Evolutionary conservation across 2,113 vertebrate genomes (phyloP).

Genomic region (Oreochromis niloticus): DNA sequence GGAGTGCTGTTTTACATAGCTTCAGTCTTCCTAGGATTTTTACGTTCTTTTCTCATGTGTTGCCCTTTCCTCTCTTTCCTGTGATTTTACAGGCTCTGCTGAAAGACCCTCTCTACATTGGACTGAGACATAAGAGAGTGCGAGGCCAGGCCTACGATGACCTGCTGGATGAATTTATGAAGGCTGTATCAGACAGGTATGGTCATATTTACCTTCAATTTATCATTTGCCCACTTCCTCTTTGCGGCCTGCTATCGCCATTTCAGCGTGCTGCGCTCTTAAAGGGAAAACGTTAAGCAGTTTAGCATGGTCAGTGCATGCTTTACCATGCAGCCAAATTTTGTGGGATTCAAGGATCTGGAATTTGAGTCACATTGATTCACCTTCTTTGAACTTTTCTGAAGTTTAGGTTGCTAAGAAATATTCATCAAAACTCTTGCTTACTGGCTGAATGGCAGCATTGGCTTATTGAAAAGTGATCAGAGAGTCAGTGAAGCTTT

Average conservation of each 20-base stretch:
- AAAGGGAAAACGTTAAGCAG: constrained; percentile 38
- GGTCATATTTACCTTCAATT: background rate
- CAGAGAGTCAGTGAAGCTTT: background rate
- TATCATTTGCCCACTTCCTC: constrained; percentile 8
- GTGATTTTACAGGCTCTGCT: constrained; percentile 76
- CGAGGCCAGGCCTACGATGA: constrained; percentile 87
- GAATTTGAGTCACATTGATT: constrained; percentile 17
- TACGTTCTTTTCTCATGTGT: background rate
- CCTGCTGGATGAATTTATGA: constrained; percentile 96
- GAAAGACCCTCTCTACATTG: constrained; percentile 93
- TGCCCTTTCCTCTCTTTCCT: background rate
- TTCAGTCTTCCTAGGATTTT: background rate
- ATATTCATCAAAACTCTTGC: background rate
- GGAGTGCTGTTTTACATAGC: background rate
- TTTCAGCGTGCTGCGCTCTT: background rate
- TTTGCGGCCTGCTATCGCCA: constrained; percentile 16
- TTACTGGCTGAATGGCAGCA: background rate
- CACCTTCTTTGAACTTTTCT: background rate
- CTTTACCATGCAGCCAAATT: background rate
- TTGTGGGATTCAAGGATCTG: constrained; percentile 4
- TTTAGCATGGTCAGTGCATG: constrained; percentile 1
- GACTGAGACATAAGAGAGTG: constrained; percentile 86
- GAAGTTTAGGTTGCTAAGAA: background rate
- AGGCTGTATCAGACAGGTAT: constrained; percentile 90
- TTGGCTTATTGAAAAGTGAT: constrained; percentile 17